Conservation (phyloP, 2,888 invertebrate species). For the Epinotia bilunana region DNA sequence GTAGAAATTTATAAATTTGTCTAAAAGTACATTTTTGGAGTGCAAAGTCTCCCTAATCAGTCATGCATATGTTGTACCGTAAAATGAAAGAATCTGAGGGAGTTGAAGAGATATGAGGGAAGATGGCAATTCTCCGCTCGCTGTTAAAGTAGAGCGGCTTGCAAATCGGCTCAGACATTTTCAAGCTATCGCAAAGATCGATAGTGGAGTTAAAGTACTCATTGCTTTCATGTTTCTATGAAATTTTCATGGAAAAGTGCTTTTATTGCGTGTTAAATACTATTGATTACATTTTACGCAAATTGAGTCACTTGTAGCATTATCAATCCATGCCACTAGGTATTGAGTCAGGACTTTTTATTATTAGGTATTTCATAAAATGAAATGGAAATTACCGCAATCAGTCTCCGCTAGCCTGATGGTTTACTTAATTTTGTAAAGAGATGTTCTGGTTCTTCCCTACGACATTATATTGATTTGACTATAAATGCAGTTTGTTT, state of each 20-base stretch:
- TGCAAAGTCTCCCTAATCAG: constrained; percentile 24
- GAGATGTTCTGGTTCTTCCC: background rate
- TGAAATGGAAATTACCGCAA: no score
- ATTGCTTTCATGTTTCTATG: no score
- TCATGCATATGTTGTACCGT: background rate
- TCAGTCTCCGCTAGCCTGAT: background rate
- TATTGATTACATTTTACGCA: no score
- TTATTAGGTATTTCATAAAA: no score
- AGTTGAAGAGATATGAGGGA: background rate
- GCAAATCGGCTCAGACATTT: background rate
- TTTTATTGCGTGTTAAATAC: no score
- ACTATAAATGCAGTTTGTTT: background rate
- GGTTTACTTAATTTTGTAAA: background rate
- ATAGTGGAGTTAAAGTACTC: background rate
- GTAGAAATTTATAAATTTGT: background rate
- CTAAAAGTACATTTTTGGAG: constrained; percentile 54
- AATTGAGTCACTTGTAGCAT: no score
- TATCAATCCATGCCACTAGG: no score
- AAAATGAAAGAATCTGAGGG: background rate
- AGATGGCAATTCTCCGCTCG: background rate
- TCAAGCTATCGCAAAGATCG: background rate
- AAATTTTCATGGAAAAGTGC: no score
- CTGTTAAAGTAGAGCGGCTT: background rate
- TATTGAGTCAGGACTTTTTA: no score
- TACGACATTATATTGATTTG: background rate